Evolutionary conservation across 2,797 vertebrate species (phyloP).

Genomic region (Hoplostethus mediterraneus): DNA sequence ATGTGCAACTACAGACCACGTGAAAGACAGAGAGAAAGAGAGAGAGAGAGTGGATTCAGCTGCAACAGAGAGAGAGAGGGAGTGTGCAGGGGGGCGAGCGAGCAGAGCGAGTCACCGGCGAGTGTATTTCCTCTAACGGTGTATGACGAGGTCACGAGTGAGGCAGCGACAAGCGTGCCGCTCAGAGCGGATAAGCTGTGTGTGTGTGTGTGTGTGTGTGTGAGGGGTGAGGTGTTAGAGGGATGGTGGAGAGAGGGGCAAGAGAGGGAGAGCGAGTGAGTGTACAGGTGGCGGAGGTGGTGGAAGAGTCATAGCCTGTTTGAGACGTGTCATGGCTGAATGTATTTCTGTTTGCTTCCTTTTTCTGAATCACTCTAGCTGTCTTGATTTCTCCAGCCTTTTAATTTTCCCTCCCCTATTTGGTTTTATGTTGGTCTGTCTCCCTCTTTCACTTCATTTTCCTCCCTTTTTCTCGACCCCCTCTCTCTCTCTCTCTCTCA

Average conservation of each 20-base stretch:
- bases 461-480: background rate
- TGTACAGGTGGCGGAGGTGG: constrained; percentile 12
- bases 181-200: background rate
- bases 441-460: background rate
- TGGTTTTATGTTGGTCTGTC: background rate
- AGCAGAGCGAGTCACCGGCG: constrained; percentile 3
- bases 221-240: too few species aligned
- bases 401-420: background rate
- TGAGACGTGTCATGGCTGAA: constrained; percentile 8
- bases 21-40: background rate
- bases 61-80: background rate
- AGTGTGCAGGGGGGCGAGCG: background rate
- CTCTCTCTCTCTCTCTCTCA: background rate
- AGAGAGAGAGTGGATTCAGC: background rate
- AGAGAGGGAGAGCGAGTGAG: background rate
- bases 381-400: background rate
- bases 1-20: constrained; percentile 22
- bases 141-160: constrained; percentile 1
- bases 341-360: background rate
- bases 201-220: background rate
- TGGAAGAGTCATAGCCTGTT: constrained; percentile 12
- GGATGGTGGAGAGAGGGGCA: background rate
- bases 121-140: constrained; percentile 47
- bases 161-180: background rate
- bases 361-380: background rate